phyloP scores from a whole-genome alignment of 2,888 invertebrate genomes.

The Latrodectus hesperus region DNA sequence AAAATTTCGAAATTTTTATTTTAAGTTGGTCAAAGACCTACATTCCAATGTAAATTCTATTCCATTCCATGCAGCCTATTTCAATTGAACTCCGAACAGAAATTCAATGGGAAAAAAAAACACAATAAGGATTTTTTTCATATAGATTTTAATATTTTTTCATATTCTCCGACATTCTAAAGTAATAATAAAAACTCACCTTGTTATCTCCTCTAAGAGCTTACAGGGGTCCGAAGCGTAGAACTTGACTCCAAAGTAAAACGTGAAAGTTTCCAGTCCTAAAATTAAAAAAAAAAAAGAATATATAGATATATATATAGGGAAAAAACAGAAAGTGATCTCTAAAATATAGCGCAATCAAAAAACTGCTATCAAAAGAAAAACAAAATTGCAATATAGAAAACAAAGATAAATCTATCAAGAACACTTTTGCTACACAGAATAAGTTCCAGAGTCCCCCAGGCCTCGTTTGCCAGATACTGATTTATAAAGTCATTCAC shows the following conservation, averaged over 20 bases:
- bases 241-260: constrained; percentile 97
- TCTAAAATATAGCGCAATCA: neutral
- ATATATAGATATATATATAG: neutral
- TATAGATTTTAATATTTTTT: too few species aligned
- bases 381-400: neutral
- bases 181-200: constrained; percentile 78
- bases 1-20: too few species aligned
- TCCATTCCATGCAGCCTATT: too few species aligned
- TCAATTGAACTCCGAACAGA: too few species aligned
- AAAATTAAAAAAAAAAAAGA: constrained; percentile 40
- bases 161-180: neutral
- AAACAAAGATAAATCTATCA: constrained; percentile 1
- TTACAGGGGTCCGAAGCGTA: constrained; percentile 98
- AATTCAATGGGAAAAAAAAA: too few species aligned
- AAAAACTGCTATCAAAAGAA: constrained; percentile 1
- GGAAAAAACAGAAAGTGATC: neutral
- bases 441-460: neutral
- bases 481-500: constrained; percentile 22
- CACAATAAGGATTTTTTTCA: too few species aligned
- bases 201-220: constrained; percentile 94
- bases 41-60: too few species aligned
- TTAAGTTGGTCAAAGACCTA: too few species aligned
- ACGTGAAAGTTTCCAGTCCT: constrained; percentile 83
- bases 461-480: constrained; percentile 14
- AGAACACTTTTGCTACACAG: constrained; percentile 5